phyloP scores from a whole-genome alignment of 2,888 invertebrate genomes.

The Hydraecia micacea region DNA sequence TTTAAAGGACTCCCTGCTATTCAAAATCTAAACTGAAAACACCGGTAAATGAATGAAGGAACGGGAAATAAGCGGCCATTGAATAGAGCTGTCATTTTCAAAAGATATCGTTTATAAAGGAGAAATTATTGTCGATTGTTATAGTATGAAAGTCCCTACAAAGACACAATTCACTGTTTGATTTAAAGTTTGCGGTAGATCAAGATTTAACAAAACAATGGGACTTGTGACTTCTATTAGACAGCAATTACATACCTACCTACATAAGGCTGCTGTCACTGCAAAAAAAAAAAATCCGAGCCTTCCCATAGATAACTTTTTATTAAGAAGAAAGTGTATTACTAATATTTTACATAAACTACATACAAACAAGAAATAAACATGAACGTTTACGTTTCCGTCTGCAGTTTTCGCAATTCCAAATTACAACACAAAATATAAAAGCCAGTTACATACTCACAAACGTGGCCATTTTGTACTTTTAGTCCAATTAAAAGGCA shows the following conservation, averaged over 20 bases:
- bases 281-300: too few species aligned
- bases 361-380: not conserved
- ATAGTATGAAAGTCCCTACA: not conserved
- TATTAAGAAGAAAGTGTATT: not conserved
- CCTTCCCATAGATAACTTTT: not conserved
- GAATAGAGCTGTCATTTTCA: conserved; percentile 46
- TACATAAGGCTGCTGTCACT: too few species aligned
- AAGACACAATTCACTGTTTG: not conserved
- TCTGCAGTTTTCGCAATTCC: not conserved
- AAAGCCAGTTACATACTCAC: conserved; percentile 10
- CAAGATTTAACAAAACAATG: not conserved
- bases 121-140: conserved; percentile 23
- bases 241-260: not conserved
- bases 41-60: conserved; percentile 33
- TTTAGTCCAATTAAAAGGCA: conserved; percentile 42
- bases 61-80: conserved; percentile 33
- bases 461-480: conserved; percentile 22
- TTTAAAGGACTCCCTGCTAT: not conserved
- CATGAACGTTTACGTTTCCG: not conserved
- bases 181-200: not conserved
- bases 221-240: not conserved
- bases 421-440: conserved; percentile 6
- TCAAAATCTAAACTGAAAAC: not conserved
- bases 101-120: conserved; percentile 22
- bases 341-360: not conserved